phyloP scores from a whole-genome alignment of 1,140 invertebrate species.

The Drosophila rhopaloa region DNA sequence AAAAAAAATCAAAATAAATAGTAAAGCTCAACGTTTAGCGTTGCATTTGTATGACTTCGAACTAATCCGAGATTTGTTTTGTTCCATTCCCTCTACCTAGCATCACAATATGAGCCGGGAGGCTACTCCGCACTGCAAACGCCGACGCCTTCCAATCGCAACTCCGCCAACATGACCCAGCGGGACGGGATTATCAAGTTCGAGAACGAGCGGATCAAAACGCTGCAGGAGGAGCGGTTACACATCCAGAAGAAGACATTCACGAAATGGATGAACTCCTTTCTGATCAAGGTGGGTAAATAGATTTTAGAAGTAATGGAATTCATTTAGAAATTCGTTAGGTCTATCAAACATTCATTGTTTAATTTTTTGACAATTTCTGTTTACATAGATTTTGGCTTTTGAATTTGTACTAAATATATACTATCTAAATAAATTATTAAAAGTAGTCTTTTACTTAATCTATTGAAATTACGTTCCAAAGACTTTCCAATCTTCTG shows the following conservation, averaged over 20 bases:
- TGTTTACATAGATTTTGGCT: too few relatives aligned
- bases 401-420: too few relatives aligned
- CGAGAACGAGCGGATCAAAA: conserved; percentile 97
- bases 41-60: conserved; percentile 32
- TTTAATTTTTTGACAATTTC: too few relatives aligned
- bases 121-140: conserved; percentile 86
- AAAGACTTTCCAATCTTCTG: too few relatives aligned
- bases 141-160: conserved; percentile 85
- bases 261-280: conserved; percentile 99
- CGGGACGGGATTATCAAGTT: conserved; percentile 96
- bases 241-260: conserved; percentile 99
- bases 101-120: conserved; percentile 90
- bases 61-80: conserved; percentile 45
- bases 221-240: conserved; percentile 97
- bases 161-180: conserved; percentile 91
- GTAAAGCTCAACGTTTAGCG: conserved; percentile 54
- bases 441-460: too few relatives aligned
- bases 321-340: background rate
- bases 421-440: too few relatives aligned
- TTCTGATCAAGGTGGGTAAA: conserved; percentile 94
- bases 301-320: too few relatives aligned
- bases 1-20: conserved; percentile 58
- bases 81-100: conserved; percentile 82
- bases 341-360: background rate
- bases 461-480: too few relatives aligned